These are phyloP conservation scores for Hylomyscus alleni DNA, from an alignment of 2,797 vertebrate genomes.

Conservation along the genomic window DNA sequence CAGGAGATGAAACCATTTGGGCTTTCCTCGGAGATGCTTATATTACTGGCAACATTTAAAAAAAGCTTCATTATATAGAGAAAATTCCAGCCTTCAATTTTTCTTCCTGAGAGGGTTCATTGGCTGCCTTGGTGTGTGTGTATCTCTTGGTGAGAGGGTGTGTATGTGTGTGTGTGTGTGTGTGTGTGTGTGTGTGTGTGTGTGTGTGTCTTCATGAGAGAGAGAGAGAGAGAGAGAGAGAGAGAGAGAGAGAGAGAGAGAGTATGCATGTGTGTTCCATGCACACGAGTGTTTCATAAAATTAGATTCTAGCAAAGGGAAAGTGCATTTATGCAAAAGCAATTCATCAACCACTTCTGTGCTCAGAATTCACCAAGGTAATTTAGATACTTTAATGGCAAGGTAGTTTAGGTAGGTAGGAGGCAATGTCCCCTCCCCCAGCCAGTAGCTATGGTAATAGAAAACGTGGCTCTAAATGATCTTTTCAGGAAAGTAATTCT, in stretches of 20 bases:
- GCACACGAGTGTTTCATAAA: conserved; percentile 83
- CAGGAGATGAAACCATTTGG: conserved; percentile 87
- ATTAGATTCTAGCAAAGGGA: conserved; percentile 90
- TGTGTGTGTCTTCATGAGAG: background rate
- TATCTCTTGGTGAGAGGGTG: conserved; percentile 16
- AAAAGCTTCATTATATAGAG: conserved; percentile 89
- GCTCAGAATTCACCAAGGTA: conserved; percentile 92
- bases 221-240: too few relatives aligned
- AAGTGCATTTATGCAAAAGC: conserved; percentile 92
- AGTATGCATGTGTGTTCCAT: conserved; percentile 72
- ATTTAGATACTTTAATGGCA: conserved; percentile 93
- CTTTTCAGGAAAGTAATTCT: conserved; percentile 91
- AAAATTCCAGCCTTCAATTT: conserved; percentile 89
- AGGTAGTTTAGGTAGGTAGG: conserved; percentile 91
- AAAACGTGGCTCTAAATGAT: conserved; percentile 90
- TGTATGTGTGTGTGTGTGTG: background rate
- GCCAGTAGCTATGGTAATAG: conserved; percentile 89
- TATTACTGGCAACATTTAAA: conserved; percentile 84
- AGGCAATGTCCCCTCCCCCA: conserved; percentile 87
- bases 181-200: background rate
- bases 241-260: too few relatives aligned
- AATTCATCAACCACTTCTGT: conserved; percentile 93
- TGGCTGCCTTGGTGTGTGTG: conserved; percentile 84
- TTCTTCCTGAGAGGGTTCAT: conserved; percentile 90
- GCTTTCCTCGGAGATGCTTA: conserved; percentile 88